Evolutionary conservation across 2,797 vertebrate genomes (phyloP).

Genomic region (Megalops cyprinoides): DNA sequence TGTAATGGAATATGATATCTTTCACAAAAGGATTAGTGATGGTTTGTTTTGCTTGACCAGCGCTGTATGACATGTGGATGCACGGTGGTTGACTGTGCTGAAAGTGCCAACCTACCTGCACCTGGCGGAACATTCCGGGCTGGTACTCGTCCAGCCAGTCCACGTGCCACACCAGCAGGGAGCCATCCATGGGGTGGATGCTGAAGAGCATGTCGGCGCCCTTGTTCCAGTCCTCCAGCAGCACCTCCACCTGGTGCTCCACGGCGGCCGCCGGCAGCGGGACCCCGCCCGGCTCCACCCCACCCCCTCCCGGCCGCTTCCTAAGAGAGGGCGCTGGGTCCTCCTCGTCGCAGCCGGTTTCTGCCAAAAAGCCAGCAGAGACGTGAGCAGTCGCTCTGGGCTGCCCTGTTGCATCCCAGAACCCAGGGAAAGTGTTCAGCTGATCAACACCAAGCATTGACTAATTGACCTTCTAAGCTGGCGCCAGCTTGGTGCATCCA

Average conservation of each 20-base stretch:
- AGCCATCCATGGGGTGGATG: conserved; percentile 96
- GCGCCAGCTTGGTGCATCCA: neutral
- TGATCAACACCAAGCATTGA: neutral
- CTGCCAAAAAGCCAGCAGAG: conserved; percentile 49
- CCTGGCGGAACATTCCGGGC: conserved; percentile 97
- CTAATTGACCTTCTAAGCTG: neutral
- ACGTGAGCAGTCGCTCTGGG: neutral
- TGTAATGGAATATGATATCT: too few species aligned
- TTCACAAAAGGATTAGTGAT: too few species aligned
- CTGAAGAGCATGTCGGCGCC: conserved; percentile 97
- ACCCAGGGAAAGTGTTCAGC: neutral
- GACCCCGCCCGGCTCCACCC: conserved; percentile 63
- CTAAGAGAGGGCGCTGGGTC: conserved; percentile 68
- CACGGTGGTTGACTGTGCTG: too few species aligned
- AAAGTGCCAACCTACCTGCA: conserved; percentile 80
- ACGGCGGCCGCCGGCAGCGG: conserved; percentile 79
- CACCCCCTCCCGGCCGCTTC: conserved; percentile 62
- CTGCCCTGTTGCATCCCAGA: neutral
- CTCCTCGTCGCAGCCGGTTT: conserved; percentile 71
- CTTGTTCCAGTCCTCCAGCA: conserved; percentile 93
- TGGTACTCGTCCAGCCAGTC: conserved; percentile 98
- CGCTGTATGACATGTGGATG: too few species aligned
- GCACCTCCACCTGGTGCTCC: conserved; percentile 90
- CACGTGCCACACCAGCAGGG: conserved; percentile 93
- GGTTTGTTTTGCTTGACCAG: too few species aligned